phyloP scores from a whole-genome alignment of 2,888 invertebrate genomes.

The Keiferia lycopersicella region DNA sequence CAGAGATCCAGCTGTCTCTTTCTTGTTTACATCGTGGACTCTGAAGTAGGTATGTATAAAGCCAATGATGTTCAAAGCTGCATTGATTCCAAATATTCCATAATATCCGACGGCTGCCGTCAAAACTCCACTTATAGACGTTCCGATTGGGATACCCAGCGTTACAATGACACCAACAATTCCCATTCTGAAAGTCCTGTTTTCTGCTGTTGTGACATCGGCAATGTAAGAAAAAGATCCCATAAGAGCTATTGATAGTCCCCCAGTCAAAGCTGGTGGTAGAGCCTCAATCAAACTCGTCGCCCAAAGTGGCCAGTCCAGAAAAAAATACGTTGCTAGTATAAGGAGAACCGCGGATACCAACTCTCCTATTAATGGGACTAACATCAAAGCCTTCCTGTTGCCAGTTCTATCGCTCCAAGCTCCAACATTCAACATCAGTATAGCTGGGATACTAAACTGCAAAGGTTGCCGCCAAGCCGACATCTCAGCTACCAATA shows the following conservation, averaged over 20 bases:
- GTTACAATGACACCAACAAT: slow-evolving; percentile 79
- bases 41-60: slow-evolving; percentile 61
- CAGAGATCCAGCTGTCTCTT: slow-evolving; percentile 51
- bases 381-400: slow-evolving; percentile 79
- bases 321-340: slow-evolving; percentile 76
- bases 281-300: slow-evolving; percentile 79
- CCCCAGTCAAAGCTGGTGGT: slow-evolving; percentile 81
- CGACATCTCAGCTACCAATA: slow-evolving; percentile 74
- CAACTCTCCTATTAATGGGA: slow-evolving; percentile 80
- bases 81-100: slow-evolving; percentile 64
- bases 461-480: slow-evolving; percentile 79
- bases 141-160: slow-evolving; percentile 74
- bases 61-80: slow-evolving; percentile 57
- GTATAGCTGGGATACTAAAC: slow-evolving; percentile 78
- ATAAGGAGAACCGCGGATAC: slow-evolving; percentile 75
- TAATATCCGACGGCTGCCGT: slow-evolving; percentile 70
- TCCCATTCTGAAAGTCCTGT: slow-evolving; percentile 83
- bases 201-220: slow-evolving; percentile 80
- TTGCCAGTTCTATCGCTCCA: slow-evolving; percentile 83
- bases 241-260: slow-evolving; percentile 79
- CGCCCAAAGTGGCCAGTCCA: slow-evolving; percentile 79
- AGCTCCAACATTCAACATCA: slow-evolving; percentile 81
- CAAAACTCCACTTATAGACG: slow-evolving; percentile 75
- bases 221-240: slow-evolving; percentile 83
- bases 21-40: slow-evolving; percentile 61